Evolutionary conservation across 2,888 invertebrate genomes (phyloP), one percentile per base, ranked within the genome.

Genomic region (Tenthredo amoena): DNA sequence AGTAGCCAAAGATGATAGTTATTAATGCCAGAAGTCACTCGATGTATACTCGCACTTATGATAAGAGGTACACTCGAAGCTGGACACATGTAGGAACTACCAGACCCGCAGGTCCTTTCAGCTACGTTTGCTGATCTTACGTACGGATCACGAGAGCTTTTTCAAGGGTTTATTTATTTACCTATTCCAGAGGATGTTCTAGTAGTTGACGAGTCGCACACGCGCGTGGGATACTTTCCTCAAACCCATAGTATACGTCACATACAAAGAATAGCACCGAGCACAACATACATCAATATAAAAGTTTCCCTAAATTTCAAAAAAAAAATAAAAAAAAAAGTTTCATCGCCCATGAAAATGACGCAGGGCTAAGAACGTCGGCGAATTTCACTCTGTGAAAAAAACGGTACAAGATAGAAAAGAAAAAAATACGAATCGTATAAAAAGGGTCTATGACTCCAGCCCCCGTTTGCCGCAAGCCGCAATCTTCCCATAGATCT

Each of bases 151-250:
- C 82, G 5, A 65, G 65, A 43, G 40, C 65, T 68, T 68, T 31
- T 68, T 83, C 26, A 68, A 83, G 82, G 37, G 82, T 68, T 65
- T 83, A 83, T 83, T 83, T 83, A 83, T 83, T 83, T 83, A 83
- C 47, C 47, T 47, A 65, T 34, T 15, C 9, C 15, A 58, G 55
- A 50, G 34, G 55, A 79, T 58, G 34, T 58, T 6, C 9, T 18
- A 37, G 10, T 26, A 37, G 79, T 62, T 79, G 79, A 79, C 79
- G 58, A 79, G 77, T 74, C 47, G 55, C 37, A 79, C 58, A 37
- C 79, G 40, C 21, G 21, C 79, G 37, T 79, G 37, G 55, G 79
- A 62, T 47, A 37, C 12, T 79, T 79, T 79, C 58, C 18, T 3
- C 21, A 26, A n/a, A 55, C 6, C 1, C 10, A 47, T 47, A 15